phyloP scores from a whole-genome alignment of 2,888 invertebrate species.

The Aspidiotus rigidus region DNA sequence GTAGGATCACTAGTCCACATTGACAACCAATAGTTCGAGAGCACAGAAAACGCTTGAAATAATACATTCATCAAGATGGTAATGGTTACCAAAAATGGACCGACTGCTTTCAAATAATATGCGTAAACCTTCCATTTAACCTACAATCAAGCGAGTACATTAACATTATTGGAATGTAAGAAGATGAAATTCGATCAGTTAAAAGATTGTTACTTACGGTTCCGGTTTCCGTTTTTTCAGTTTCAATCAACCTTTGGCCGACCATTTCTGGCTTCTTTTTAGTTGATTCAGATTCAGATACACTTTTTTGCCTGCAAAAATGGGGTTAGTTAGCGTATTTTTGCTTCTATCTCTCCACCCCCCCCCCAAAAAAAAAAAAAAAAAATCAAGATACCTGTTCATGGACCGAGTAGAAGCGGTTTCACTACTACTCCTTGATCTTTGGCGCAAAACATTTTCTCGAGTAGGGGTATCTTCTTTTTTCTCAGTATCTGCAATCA shows the following conservation, averaged over 20 bases:
- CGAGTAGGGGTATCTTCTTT: no score
- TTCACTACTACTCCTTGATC: conserved; percentile 18
- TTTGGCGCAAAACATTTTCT: conserved; percentile 19
- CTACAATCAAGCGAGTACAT: conserved; percentile 43
- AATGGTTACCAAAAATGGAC: conserved; percentile 59
- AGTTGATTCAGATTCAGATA: conserved; percentile 54
- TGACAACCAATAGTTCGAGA: conserved; percentile 78
- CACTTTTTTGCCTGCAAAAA: conserved; percentile 53
- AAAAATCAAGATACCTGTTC: conserved; percentile 5
- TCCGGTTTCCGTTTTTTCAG: conserved; percentile 84
- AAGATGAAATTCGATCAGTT: neutral
- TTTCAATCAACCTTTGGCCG: conserved; percentile 74
- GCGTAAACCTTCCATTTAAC: conserved; percentile 82
- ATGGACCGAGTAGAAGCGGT: conserved; percentile 18
- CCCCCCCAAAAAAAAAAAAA: no score
- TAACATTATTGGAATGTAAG: neutral
- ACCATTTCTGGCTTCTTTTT: no score
- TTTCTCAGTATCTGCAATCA: no score
- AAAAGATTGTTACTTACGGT: conserved; percentile 50
- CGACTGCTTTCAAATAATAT: conserved; percentile 78
- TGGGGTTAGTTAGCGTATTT: no score
- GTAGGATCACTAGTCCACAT: conserved; percentile 66
- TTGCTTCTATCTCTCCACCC: no score
- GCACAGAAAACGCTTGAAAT: conserved; percentile 75
- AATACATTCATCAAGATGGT: conserved; percentile 71